phyloP scores from a whole-genome alignment of 2,888 invertebrate genomes.

The Ferdinandea cuprea region DNA sequence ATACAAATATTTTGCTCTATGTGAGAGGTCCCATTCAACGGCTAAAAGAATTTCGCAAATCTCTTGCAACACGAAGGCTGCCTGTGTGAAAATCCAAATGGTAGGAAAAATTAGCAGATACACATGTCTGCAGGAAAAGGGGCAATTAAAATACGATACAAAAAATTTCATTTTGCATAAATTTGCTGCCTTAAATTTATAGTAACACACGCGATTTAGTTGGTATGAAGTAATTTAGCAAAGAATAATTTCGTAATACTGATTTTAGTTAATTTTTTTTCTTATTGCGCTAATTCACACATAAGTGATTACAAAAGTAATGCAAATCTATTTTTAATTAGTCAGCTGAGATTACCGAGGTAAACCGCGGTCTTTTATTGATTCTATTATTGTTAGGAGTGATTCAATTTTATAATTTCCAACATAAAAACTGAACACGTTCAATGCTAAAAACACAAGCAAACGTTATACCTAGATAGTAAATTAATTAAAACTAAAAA shows the following conservation, averaged over 20 bases:
- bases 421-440: background rate
- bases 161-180: slow-evolving; percentile 65
- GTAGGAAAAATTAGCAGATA: slow-evolving; percentile 31
- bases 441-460: background rate
- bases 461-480: background rate
- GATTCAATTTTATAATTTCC: too few species aligned
- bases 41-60: slow-evolving; percentile 54
- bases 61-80: slow-evolving; percentile 45
- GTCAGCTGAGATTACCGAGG: too few species aligned
- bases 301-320: too few species aligned
- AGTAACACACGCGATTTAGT: slow-evolving; percentile 52
- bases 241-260: slow-evolving; percentile 51
- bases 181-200: slow-evolving; percentile 23
- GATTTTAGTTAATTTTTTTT: slow-evolving; percentile 4
- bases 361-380: too few species aligned
- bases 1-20: slow-evolving; percentile 22
- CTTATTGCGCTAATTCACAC: background rate
- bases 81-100: slow-evolving; percentile 37
- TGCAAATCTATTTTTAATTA: too few species aligned
- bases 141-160: slow-evolving; percentile 52
- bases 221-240: slow-evolving; percentile 47
- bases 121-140: slow-evolving; percentile 31
- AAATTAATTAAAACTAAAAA: slow-evolving; percentile 39
- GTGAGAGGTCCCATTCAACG: slow-evolving; percentile 28
- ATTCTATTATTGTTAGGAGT: too few species aligned